Base-by-base conservation (phyloP, 2,888 invertebrate genomes). In the Volucella inanis region DNA sequence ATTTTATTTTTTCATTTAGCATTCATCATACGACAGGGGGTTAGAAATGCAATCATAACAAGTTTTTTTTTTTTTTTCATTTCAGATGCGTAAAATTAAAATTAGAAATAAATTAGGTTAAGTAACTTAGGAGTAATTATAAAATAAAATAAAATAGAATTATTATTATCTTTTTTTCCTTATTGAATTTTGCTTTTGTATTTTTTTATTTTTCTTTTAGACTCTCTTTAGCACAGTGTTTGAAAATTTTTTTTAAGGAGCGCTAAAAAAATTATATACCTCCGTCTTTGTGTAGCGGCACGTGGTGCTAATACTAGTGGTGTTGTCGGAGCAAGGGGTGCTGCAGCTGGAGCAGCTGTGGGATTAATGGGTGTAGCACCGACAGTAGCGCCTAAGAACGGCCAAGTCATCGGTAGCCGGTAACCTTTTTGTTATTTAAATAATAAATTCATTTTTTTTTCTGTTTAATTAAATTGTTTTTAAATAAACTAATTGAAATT, bases 351-450 rank as follows among this genome's bases (percentile, higher is more conserved):
- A 92, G 90, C 91, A 94, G 94, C 94, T 88, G 94, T 93, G 88
- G 94, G 94, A 89, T 94, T 94, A 89, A 93, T 92, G 89, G 93
- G 92, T 89, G 93, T 92, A 89, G 93, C 92, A 89, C 93, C 92
- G 87, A 93, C 91, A 22, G 91, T 90, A 75, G 90, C 89, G 75
- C 94, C 93, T 93, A 95, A 94, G 95, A 95, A 95, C 92, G 95
- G 95, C 96, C 95, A 96, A 92, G 95, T 92, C 93, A 95, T 94
- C 91, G 95, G 95, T 93, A 95, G 94, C 93, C 96, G 95, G 93
- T 95, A 95, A 93, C 95, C 96, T 95, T 90, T 79, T 88, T 87
- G 78, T 87, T 87, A 61, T 41, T 71, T 31, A 71, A 85, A 87
- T 75, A 78, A 87, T 78, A 80, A 38, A 75, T 75, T 49, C 14